Conservation (phyloP, 2,113 vertebrate species). For the Plecotus auritus region DNA sequence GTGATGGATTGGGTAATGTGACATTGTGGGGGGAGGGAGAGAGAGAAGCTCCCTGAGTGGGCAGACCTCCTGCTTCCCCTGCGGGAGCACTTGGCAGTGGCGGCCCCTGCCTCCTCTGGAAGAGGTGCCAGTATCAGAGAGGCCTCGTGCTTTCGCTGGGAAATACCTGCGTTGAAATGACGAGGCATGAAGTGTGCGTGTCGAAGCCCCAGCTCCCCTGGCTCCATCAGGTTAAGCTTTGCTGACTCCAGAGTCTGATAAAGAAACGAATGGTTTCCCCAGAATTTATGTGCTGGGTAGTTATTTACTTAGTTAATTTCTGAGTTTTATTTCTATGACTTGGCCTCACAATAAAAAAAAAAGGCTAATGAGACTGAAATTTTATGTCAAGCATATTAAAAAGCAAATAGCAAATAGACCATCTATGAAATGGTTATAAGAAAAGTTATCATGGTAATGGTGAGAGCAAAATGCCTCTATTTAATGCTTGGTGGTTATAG, state of each 20-base stretch:
- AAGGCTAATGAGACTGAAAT: neutral
- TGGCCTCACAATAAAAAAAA: neutral
- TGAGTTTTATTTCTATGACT: neutral
- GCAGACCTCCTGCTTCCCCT: neutral
- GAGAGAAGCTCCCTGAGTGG: neutral
- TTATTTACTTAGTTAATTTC: neutral
- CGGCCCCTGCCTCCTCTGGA: neutral
- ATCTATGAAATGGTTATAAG: neutral
- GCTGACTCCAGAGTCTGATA: neutral
- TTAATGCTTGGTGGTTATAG: neutral
- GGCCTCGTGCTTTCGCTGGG: neutral
- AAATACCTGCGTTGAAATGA: neutral
- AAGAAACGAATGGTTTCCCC: neutral
- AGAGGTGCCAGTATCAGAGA: too few relatives aligned
- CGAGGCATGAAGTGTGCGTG: rapidly evolving
- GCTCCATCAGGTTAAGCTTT: rapidly evolving
- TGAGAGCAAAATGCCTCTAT: neutral
- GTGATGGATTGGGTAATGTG: neutral
- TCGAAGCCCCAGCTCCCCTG: rapidly evolving
- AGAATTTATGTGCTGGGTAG: neutral
- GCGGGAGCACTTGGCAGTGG: neutral
- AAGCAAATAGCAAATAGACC: neutral
- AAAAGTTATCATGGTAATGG: neutral
- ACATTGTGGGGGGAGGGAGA: neutral
- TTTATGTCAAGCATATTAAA: neutral